phyloP scores from a whole-genome alignment of 1,140 invertebrate genomes.

The Bombus impatiens region DNA sequence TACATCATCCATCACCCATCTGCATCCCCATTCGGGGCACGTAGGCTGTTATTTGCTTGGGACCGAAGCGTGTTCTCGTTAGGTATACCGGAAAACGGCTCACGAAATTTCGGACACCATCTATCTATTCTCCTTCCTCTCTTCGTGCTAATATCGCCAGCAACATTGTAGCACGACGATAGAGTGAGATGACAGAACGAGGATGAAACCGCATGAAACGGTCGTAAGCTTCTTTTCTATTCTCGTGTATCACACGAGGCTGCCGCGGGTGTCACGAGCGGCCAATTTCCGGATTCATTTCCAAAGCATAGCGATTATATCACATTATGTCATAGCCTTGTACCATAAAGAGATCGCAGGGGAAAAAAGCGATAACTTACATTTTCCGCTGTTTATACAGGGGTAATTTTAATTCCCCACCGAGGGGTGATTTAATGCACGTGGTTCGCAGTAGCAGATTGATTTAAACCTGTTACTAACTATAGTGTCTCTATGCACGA shows the following conservation, averaged over 20 bases:
- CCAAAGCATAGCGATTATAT: conserved; percentile 2
- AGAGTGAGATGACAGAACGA: not conserved
- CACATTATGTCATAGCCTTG: not conserved
- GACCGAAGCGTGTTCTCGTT: conserved; percentile 19
- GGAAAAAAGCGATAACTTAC: not conserved
- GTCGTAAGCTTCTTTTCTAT: conserved; percentile 43
- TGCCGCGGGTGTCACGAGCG: not conserved
- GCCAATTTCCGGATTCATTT: conserved; percentile 41
- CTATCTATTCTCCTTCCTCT: not conserved
- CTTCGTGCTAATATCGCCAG: conserved; percentile 11
- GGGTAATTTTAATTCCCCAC: no score
- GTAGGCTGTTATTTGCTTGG: conserved; percentile 25
- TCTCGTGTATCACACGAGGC: not conserved
- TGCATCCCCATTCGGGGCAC: conserved; percentile 6
- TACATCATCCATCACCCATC: conserved; percentile 3
- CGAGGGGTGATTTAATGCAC: no score
- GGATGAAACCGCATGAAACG: conserved; percentile 33
- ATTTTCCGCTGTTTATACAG: no score
- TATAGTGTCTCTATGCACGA: no score
- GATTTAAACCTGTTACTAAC: no score
- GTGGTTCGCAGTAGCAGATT: no score
- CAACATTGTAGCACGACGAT: not conserved
- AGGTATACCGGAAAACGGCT: not conserved
- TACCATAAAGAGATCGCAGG: not conserved
- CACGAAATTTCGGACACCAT: conserved; percentile 28